Evolutionary conservation across 2,113 vertebrate genomes (phyloP).

Genomic region (Callaeas wilsoni): DNA sequence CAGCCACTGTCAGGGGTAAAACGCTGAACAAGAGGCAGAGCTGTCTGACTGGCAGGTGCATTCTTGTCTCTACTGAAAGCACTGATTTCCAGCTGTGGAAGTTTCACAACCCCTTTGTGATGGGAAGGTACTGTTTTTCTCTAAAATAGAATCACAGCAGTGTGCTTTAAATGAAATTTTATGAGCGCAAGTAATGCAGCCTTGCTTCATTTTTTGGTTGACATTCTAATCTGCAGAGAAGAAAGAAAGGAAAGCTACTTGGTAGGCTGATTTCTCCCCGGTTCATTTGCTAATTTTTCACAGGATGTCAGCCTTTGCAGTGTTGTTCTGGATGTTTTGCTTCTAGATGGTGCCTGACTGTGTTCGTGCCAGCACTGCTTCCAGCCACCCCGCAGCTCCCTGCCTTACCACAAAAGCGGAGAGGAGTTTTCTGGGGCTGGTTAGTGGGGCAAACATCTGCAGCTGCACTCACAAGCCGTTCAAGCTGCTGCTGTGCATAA

Average conservation of each 20-base stretch:
- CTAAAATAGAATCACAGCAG: neutral
- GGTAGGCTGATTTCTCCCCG: neutral
- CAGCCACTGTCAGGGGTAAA: neutral
- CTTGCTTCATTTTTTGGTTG: neutral
- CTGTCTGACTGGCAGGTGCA: neutral
- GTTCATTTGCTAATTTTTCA: neutral
- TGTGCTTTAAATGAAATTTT: neutral
- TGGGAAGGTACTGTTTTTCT: neutral
- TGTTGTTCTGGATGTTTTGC: neutral
- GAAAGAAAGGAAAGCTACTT: neutral
- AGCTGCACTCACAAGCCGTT: neutral
- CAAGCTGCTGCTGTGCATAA: neutral
- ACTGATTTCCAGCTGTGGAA: neutral
- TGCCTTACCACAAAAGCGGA: neutral
- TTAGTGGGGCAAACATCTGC: neutral
- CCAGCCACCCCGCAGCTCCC: neutral
- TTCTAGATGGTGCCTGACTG: slow-evolving; percentile 17
- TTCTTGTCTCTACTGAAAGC: neutral
- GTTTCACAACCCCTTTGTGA: neutral
- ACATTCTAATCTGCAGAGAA: neutral
- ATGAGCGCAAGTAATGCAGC: neutral
- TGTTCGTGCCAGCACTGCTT: neutral
- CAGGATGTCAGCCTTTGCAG: neutral
- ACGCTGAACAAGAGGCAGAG: neutral
- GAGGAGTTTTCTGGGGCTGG: neutral